Base-by-base conservation (phyloP, 2,888 invertebrate genomes). In the Phortica okadai region DNA sequence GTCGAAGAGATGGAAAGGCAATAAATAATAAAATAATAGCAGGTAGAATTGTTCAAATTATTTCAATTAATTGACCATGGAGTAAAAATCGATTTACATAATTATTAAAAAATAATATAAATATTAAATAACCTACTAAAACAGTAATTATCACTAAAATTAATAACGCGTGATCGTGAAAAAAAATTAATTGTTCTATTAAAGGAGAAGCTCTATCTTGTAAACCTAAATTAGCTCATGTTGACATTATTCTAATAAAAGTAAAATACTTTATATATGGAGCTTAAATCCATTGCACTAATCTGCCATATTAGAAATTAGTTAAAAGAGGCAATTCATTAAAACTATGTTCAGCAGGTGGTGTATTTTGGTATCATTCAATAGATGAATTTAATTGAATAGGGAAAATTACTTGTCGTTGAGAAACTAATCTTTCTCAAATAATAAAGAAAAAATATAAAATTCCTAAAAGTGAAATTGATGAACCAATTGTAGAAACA, bases 141-240 rank as follows among this genome's bases (percentile, higher is more conserved):
- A 92, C 90, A 79, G 93, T 93, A 92, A 94, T 94, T 92, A 94
- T 93, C 82, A 93, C 90, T 90, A 94, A 89, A 92, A 94, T 93
- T 91, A 94, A 88, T 92, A 94, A 84, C 1, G 93, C 92, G 83
- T 94, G 93, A 90, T 94, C 94, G 88, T 94, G 93, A 45, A 84
- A 94, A 88, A 93, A 93, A 86, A 92, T 93, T 91, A 94, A 91
- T 93, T 94, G 93, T 93, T 94, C 94, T 93, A 94, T 94, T 86
- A 76, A 58, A 7, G 45, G 45, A 45, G 45, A 45, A 45, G 45
- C 45, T 7, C 45, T 45, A 45, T 45, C 45, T 45, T 45, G 45
- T 45, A 45, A 10, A 45, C 10, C 10, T 45, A 45, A 45, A 45
- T 45, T 45, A 45, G 45, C 6, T 45, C 45, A 45, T 45, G 45